These are phyloP conservation scores for Cordilura impudica DNA, from an alignment of 2,888 invertebrate genomes.

Conservation along the genomic window DNA sequence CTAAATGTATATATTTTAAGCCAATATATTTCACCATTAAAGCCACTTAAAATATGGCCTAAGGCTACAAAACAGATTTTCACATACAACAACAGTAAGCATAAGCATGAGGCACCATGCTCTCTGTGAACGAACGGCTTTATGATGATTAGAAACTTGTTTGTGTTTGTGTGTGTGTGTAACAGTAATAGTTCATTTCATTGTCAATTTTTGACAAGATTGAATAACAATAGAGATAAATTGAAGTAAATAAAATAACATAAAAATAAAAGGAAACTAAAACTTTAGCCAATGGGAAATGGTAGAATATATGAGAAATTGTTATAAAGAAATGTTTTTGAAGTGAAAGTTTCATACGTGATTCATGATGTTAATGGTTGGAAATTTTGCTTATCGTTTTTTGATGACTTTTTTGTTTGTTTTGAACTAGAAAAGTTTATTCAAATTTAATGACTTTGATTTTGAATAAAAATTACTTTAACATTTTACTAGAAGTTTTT, in stretches of 20 bases:
- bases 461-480: too few species aligned
- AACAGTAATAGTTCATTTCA: conserved; percentile 30
- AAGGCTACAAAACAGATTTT: conserved; percentile 25
- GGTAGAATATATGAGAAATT: not conserved
- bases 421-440: too few species aligned
- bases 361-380: not conserved
- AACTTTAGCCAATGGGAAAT: not conserved
- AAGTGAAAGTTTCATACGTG: not conserved
- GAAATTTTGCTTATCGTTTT: too few species aligned
- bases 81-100: conserved; percentile 17
- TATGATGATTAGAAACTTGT: not conserved
- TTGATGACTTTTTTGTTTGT: too few species aligned
- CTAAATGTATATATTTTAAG: conserved; percentile 50
- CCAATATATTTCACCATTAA: conserved; percentile 58
- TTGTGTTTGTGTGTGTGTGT: not conserved
- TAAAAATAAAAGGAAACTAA: not conserved
- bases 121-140: not conserved
- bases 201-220: conserved; percentile 50
- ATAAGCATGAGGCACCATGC: conserved; percentile 2
- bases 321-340: not conserved
- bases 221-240: conserved; percentile 59
- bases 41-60: conserved; percentile 61
- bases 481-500: too few species aligned
- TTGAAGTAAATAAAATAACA: conserved; percentile 35
- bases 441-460: too few species aligned